phyloP scores from a whole-genome alignment of 2,797 vertebrate genomes.

The Micrastur ruficollis region DNA sequence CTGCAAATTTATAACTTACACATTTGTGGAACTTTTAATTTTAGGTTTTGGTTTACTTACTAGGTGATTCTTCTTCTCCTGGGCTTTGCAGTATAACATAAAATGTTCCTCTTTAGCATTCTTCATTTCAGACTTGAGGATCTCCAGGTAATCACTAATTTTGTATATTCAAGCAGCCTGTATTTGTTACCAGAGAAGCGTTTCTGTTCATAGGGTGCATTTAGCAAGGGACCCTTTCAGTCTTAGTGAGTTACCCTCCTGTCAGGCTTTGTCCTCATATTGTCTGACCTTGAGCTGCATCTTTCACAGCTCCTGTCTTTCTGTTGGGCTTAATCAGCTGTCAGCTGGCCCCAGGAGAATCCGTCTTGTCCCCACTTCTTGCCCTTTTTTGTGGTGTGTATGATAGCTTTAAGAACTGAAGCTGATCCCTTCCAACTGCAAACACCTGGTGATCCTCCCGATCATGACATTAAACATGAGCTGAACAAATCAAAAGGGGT shows the following conservation, averaged over 20 bases:
- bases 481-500: background rate
- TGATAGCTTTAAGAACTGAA: background rate
- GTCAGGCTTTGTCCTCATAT: background rate
- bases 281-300: constrained; percentile 8
- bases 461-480: background rate
- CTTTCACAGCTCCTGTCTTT: background rate
- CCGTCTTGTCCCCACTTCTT: background rate
- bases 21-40: background rate
- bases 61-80: background rate
- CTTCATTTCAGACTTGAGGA: background rate
- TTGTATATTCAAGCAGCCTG: background rate
- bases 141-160: background rate
- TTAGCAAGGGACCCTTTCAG: background rate
- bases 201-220: background rate
- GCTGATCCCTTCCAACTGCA: background rate
- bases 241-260: background rate
- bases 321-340: background rate
- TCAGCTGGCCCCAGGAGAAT: background rate
- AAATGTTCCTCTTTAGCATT: background rate
- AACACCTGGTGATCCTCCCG: background rate
- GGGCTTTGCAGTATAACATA: background rate
- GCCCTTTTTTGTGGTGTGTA: background rate
- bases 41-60: background rate
- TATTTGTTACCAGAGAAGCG: background rate
- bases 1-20: background rate